Evolutionary conservation across 2,888 invertebrate species (phyloP).

Genomic region (Platynereis dumerilii): DNA sequence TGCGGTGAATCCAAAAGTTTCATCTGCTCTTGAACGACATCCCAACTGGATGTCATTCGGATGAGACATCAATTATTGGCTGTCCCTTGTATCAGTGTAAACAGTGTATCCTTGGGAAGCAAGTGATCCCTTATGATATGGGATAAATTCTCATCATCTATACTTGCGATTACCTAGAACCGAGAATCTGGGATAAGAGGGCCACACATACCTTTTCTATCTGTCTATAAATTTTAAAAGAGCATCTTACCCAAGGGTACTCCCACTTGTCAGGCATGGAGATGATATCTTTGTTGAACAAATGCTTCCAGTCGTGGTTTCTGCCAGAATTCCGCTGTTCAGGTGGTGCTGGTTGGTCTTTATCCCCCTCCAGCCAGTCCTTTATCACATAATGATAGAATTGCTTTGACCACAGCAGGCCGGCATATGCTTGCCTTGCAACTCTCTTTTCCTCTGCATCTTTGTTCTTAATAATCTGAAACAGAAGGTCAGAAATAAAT

Average conservation of each 20-base stretch:
- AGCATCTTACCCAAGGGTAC: constrained; percentile 60
- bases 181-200: too few relatives aligned
- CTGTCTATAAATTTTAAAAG: too few relatives aligned
- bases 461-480: constrained; percentile 12
- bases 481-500: not conserved
- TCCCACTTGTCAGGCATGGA: constrained; percentile 65
- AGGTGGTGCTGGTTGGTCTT: constrained; percentile 29
- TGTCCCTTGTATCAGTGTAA: too few relatives aligned
- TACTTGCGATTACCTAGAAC: too few relatives aligned
- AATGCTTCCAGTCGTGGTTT: constrained; percentile 54
- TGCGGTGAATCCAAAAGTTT: too few relatives aligned
- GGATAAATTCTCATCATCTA: too few relatives aligned
- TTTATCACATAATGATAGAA: constrained; percentile 58
- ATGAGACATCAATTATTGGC: too few relatives aligned
- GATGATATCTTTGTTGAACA: constrained; percentile 61
- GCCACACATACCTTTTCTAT: too few relatives aligned
- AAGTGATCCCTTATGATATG: too few relatives aligned
- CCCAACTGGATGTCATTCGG: too few relatives aligned
- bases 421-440: constrained; percentile 59
- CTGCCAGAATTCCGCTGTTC: constrained; percentile 24
- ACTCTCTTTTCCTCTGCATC: constrained; percentile 42
- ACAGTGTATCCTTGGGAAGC: too few relatives aligned
- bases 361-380: constrained; percentile 45
- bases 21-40: too few relatives aligned
- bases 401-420: constrained; percentile 63